Percentiles rank a stretch among this genome's conserved stretches.
Evolutionary conservation across 2,888 invertebrate species (phyloP).

Genomic region (Yponomeuta malinellus): DNA sequence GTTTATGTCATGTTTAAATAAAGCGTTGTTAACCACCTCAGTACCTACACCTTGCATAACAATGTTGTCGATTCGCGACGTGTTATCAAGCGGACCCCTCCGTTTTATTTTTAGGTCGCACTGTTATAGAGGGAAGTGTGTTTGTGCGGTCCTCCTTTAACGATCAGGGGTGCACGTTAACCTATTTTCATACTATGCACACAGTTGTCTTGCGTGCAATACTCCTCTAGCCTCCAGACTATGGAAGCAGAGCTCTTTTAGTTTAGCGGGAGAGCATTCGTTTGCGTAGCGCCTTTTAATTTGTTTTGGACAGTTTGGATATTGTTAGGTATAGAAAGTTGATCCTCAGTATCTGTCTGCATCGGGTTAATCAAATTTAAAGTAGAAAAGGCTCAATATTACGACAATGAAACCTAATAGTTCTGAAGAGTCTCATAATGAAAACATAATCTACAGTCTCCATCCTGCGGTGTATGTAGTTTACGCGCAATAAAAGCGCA

Average conservation of each 20-base stretch:
- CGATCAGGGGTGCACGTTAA: not conserved
- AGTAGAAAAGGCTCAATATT: no score
- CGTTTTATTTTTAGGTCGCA: constrained; percentile 54
- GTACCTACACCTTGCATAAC: no score
- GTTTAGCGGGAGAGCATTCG: not conserved
- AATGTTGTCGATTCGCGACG: constrained; percentile 2
- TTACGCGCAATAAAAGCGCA: not conserved
- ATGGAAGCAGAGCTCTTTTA: not conserved
- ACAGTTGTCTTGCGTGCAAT: not conserved
- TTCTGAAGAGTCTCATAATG: no score
- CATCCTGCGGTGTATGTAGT: not conserved
- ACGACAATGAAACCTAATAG: no score
- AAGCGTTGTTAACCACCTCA: no score
- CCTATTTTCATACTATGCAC: constrained; percentile 1
- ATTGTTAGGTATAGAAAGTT: no score
- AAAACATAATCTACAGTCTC: no score
- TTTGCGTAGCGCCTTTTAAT: no score
- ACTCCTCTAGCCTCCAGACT: not conserved
- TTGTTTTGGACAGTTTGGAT: no score
- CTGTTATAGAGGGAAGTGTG: constrained; percentile 38
- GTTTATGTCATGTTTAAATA: no score
- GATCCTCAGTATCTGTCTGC: no score
- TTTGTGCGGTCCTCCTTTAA: constrained; percentile 21
- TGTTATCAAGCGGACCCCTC: constrained; percentile 2
- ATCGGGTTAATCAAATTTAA: no score